These are phyloP conservation scores for Alethe castanea DNA, from an alignment of 2,113 vertebrate genomes.

Conservation along the genomic window DNA sequence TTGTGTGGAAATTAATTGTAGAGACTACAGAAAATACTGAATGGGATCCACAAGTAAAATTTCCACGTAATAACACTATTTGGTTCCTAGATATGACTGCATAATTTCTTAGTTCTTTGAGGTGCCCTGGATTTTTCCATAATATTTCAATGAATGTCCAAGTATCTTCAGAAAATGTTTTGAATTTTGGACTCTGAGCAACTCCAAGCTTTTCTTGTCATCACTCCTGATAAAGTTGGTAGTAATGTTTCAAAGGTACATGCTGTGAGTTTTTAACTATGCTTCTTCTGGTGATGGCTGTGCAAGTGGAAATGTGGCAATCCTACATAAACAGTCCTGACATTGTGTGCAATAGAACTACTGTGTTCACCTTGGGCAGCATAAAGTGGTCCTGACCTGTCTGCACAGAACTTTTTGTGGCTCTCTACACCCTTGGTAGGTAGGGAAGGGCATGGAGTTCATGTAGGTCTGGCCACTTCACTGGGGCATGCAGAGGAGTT, in stretches of 20 bases:
- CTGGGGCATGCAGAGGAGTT: rapidly evolving
- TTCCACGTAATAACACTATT: neutral
- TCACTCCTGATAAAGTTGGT: neutral
- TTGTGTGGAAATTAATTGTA: neutral
- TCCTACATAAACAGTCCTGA: neutral
- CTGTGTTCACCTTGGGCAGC: neutral
- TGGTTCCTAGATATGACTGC: neutral
- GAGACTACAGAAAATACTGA: neutral
- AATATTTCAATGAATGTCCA: neutral
- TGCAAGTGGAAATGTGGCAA: neutral
- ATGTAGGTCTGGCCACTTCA: rapidly evolving
- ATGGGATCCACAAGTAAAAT: neutral
- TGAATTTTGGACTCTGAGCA: neutral
- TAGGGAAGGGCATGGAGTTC: neutral
- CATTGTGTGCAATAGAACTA: neutral
- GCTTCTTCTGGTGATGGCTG: neutral
- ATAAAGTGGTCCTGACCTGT: neutral
- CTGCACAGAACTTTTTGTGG: neutral
- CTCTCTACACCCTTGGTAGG: neutral
- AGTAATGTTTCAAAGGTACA: neutral
- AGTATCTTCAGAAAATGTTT: neutral
- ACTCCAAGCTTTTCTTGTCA: neutral
- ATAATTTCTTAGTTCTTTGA: neutral
- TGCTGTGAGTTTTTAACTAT: neutral
- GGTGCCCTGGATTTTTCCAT: neutral